phyloP scores from a whole-genome alignment of 2,113 vertebrate species.

The Gymnogyps californianus region DNA sequence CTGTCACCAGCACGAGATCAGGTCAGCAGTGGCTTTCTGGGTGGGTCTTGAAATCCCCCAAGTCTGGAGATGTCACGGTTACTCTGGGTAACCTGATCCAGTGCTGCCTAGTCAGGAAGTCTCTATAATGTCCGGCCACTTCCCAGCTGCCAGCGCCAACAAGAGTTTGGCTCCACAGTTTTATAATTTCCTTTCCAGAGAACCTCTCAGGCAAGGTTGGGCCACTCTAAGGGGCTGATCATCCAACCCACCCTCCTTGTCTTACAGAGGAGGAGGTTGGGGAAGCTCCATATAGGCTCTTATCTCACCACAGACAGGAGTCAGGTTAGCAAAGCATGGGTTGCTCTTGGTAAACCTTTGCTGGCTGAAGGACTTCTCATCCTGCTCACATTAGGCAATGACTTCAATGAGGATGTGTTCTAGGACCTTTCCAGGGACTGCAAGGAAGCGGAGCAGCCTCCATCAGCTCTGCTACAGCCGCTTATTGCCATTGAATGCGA shows the following conservation, averaged over 20 bases:
- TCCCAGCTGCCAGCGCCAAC: neutral
- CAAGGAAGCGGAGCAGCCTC: neutral
- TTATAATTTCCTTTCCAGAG: neutral
- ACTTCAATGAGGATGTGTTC: neutral
- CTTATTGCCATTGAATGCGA: neutral
- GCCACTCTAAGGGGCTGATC: neutral
- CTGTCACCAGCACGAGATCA: neutral
- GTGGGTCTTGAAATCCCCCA: neutral
- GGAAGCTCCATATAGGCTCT: neutral
- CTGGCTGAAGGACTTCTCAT: neutral
- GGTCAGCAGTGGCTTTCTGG: neutral
- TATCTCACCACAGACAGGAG: neutral
- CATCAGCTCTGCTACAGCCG: neutral
- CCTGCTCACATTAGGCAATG: neutral
- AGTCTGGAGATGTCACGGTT: neutral
- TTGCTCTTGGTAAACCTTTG: neutral
- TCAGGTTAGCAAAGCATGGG: neutral
- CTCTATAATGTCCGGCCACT: neutral
- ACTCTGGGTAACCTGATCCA: neutral
- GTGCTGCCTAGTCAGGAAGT: neutral
- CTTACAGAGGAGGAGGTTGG: neutral
- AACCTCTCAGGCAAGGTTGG: neutral
- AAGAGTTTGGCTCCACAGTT: neutral
- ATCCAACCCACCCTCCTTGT: neutral
- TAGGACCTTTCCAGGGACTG: neutral